Evolutionary conservation across 2,888 invertebrate species (phyloP).

Genomic region (Melieria picta): DNA sequence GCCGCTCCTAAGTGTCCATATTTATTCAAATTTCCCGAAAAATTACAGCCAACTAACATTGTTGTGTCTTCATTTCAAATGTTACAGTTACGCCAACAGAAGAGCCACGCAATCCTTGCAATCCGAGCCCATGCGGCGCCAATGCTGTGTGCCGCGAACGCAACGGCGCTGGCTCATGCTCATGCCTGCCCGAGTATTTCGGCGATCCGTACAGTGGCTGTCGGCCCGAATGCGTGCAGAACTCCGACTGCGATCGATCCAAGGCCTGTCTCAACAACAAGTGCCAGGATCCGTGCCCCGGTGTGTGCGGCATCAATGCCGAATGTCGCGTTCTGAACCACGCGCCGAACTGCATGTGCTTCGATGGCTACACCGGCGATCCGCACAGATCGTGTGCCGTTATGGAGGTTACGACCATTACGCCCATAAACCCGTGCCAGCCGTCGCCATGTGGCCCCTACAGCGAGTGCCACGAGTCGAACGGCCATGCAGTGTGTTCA

Average conservation of each 20-base stretch:
- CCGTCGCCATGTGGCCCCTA: constrained; percentile 77
- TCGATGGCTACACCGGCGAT: constrained; percentile 77
- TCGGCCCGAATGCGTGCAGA: constrained; percentile 83
- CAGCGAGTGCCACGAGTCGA: constrained; percentile 72
- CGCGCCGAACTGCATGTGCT: constrained; percentile 80
- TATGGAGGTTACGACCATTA: constrained; percentile 55
- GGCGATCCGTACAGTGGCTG: constrained; percentile 84
- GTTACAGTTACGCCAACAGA: constrained; percentile 65
- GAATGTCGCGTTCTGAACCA: constrained; percentile 81
- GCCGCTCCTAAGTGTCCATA: background rate
- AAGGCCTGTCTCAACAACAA: constrained; percentile 81
- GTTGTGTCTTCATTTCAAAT: background rate
- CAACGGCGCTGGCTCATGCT: constrained; percentile 80
- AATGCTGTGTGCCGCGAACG: constrained; percentile 81
- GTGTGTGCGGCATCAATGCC: constrained; percentile 80
- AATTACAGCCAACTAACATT: background rate
- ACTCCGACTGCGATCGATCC: constrained; percentile 77
- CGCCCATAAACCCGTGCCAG: constrained; percentile 68
- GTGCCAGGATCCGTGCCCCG: constrained; percentile 82
- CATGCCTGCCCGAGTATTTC: constrained; percentile 77
- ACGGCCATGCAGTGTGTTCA: constrained; percentile 73
- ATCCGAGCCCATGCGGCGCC: constrained; percentile 81
- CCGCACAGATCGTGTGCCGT: constrained; percentile 73
- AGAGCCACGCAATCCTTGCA: constrained; percentile 76
- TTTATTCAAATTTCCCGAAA: background rate